A percentile compares a stretch with the other conserved stretches of the same genome.
These are phyloP conservation scores for Silurus aristotelis DNA, from an alignment of 2,797 vertebrate species.

Conservation along the genomic window DNA sequence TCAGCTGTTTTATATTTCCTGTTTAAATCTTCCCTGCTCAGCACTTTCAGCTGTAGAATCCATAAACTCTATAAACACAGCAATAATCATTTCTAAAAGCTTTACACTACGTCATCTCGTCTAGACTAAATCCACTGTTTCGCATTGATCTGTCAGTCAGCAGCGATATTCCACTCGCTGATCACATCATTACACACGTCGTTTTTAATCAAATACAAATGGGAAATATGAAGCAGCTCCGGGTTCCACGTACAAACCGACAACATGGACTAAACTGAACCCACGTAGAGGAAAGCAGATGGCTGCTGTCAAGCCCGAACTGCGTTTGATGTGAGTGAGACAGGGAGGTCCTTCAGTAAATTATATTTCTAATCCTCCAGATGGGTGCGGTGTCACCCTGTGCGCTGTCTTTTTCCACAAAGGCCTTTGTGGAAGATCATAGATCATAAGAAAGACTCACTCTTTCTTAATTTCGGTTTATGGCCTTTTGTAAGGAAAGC, in stretches of 20 bases:
- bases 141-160: not conserved
- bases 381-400: slow-evolving; percentile 16
- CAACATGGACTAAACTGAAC: not conserved
- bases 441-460: not conserved
- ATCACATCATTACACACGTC: not conserved
- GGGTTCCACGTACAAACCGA: too few relatives aligned
- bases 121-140: not conserved
- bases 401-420: slow-evolving; percentile 2
- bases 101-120: not conserved
- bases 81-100: not conserved
- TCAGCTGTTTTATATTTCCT: not conserved
- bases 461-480: not conserved
- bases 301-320: not conserved
- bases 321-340: not conserved
- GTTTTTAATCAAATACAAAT: not conserved
- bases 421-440: not conserved
- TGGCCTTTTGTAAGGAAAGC: slow-evolving; percentile 20
- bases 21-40: not conserved
- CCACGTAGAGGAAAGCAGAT: too few relatives aligned
- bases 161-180: not conserved
- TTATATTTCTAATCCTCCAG: slow-evolving; percentile 15
- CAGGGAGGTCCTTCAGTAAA: slow-evolving; percentile 7
- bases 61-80: not conserved
- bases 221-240: not conserved
- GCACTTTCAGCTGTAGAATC: not conserved